phyloP scores from a whole-genome alignment of 1,140 invertebrate genomes.

The Goniozus legneri region DNA sequence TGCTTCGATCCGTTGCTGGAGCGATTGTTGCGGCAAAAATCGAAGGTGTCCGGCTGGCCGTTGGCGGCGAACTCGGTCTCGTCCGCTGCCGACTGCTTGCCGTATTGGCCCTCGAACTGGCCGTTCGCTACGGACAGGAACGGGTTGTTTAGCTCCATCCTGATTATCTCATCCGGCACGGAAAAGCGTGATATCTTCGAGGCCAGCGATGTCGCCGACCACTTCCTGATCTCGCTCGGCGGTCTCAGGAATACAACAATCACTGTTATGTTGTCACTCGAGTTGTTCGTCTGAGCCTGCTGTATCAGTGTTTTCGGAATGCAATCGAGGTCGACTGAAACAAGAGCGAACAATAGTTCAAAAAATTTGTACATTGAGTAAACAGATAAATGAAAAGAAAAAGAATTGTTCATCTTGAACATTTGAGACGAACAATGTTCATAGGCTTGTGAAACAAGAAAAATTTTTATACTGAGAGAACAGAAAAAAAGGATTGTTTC shows the following conservation, averaged over 20 bases:
- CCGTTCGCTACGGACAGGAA: constrained; percentile 25
- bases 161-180: constrained; percentile 29
- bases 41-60: constrained; percentile 1
- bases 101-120: constrained; percentile 21
- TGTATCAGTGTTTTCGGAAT: constrained; percentile 68
- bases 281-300: constrained; percentile 71
- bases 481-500: too few relatives aligned
- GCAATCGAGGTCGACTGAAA: constrained; percentile 63
- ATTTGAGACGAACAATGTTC: too few relatives aligned
- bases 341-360: constrained; percentile 14
- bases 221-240: constrained; percentile 56
- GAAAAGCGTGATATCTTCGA: background rate
- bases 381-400: too few relatives aligned
- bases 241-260: constrained; percentile 82
- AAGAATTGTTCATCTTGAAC: too few relatives aligned
- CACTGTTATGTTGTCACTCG: constrained; percentile 83
- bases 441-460: too few relatives aligned
- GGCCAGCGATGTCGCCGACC: too few relatives aligned
- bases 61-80: constrained; percentile 18
- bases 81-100: constrained; percentile 19
- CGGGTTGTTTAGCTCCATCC: constrained; percentile 33
- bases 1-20: constrained; percentile 46
- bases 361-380: too few relatives aligned
- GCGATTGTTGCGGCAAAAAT: constrained; percentile 27
- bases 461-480: too few relatives aligned